Conservation (phyloP, 2,888 invertebrate species). For the Chaetoderma sp. region DNA sequence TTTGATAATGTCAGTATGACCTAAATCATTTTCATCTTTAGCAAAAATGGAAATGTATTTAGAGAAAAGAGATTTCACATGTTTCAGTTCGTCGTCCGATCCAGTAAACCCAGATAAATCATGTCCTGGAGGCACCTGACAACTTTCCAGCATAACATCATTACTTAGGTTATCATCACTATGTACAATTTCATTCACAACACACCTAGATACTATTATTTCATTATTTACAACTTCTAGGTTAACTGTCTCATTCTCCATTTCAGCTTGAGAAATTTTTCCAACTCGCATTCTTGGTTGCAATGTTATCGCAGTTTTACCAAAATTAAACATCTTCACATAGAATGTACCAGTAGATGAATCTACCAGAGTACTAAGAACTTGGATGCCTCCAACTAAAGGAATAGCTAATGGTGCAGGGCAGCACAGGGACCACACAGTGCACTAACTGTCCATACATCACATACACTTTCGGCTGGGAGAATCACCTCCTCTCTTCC, state of each 20-base stretch:
- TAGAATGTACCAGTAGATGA: not conserved
- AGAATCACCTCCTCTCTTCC: not conserved
- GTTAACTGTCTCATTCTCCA: not conserved
- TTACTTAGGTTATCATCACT: too few relatives aligned
- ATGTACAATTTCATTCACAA: not conserved
- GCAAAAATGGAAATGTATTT: constrained; percentile 9
- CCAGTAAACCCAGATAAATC: not conserved
- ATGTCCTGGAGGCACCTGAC: not conserved
- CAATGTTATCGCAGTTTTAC: not conserved
- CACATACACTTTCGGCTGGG: not conserved
- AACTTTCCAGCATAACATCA: too few relatives aligned
- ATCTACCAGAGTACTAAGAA: not conserved
- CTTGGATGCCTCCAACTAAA: too few relatives aligned
- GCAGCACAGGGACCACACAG: not conserved
- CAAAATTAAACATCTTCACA: not conserved
- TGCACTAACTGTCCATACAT: not conserved
- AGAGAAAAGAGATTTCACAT: not conserved
- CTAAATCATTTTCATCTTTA: constrained; percentile 24
- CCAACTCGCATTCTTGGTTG: not conserved
- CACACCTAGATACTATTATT: not conserved
- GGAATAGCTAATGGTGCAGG: too few relatives aligned
- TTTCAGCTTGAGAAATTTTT: not conserved
- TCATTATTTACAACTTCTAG: not conserved
- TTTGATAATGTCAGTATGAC: constrained; percentile 22
- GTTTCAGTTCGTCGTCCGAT: not conserved